Base-by-base conservation (phyloP, 1,140 invertebrate species). In the Drosophila leontia region DNA sequence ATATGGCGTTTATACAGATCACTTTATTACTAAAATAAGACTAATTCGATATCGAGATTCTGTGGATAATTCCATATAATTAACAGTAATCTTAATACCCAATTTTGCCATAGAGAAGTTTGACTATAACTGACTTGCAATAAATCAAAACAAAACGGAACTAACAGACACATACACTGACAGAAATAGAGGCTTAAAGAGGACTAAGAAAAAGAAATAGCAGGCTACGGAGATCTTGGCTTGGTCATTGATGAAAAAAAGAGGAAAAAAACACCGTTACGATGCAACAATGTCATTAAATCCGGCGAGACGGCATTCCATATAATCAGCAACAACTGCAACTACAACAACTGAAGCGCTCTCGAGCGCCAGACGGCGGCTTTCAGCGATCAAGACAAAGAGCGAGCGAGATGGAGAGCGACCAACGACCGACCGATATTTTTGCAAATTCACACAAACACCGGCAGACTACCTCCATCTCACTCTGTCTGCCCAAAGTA, bases 251-350 rank as follows among this genome's bases (percentile, higher is more conserved):
- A 83, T 88, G 81, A 88, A 88, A 78, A 78, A 78, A 55, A 55
- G 7, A 13, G 3, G 12, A 15, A 55, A 69, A 65, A 80, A 80
- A 69, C 71, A 82, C 86, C 84, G 83, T 86, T 87, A 88, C 58
- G 82, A 48, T 69, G 74, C 82, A 91, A 75, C 85, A 82, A 51
- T 84, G 85, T 82, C 85, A 91, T 91, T 90, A 85, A 91, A 91
- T 91, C 79, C 80, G 86, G 87, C 79, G 82, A 91, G 86, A 91
- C 86, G 63, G 57, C 86, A 91, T 91, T 91, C 86, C 86, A 91
- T 79, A 77, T 79, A 91, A 90, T 90, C 86, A 86, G 61, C 68
- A 72, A 74, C 39, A n/a, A 19, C 70, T 67, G 39, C 39, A 19
- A 29, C 39, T 23, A 35, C 50, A 53, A 53, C 68, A 69, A 48